phyloP scores from a whole-genome alignment of 2,888 invertebrate species.

The Netelia melanura region DNA sequence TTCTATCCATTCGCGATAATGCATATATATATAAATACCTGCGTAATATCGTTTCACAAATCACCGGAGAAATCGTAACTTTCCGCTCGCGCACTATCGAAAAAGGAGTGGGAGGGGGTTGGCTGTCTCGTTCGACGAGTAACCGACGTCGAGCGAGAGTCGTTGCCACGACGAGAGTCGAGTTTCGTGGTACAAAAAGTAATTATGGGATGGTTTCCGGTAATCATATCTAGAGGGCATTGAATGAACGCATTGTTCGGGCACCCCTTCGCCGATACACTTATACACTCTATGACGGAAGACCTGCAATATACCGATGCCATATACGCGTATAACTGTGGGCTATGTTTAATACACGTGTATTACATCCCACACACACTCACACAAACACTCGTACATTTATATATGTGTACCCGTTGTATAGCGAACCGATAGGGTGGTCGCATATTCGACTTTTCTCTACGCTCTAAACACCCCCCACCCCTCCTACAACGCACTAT shows the following conservation, averaged over 20 bases:
- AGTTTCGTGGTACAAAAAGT: conserved; percentile 82
- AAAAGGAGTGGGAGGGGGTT: too few relatives aligned
- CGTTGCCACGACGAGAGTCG: conserved; percentile 49
- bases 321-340: conserved; percentile 28
- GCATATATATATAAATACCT: not conserved
- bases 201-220: conserved; percentile 84
- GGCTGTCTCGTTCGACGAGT: not conserved
- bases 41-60: conserved; percentile 29
- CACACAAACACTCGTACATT: not conserved
- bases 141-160: conserved; percentile 67
- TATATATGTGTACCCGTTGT: conserved; percentile 14
- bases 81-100: conserved; percentile 33
- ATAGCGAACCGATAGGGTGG: conserved; percentile 40
- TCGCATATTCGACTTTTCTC: conserved; percentile 50
- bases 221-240: conserved; percentile 84
- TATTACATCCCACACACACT: conserved; percentile 9
- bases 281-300: conserved; percentile 71
- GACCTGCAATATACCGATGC: conserved; percentile 24
- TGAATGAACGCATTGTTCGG: conserved; percentile 84
- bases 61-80: conserved; percentile 28
- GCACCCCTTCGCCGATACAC: conserved; percentile 82
- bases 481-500: not conserved
- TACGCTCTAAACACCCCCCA: conserved; percentile 49
- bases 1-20: not conserved
- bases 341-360: conserved; percentile 42